These are phyloP conservation scores for Mobula birostris DNA, from an alignment of 2,113 vertebrate species.

Conservation along the genomic window DNA sequence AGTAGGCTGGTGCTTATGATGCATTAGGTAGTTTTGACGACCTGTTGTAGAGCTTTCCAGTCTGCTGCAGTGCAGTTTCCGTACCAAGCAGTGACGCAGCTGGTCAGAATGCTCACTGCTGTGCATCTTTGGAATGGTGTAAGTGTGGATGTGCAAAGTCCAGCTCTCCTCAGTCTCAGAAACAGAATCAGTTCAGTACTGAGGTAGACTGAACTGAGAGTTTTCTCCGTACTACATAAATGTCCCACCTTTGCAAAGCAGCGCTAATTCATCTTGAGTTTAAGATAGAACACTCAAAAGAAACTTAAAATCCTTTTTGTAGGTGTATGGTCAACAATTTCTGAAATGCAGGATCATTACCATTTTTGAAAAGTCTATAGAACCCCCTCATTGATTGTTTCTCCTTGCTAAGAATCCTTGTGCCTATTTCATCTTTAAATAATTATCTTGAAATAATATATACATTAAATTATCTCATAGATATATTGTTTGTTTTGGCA, in stretches of 20 bases:
- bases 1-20: too few relatives aligned
- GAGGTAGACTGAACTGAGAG: too few relatives aligned
- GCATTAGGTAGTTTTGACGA: too few relatives aligned
- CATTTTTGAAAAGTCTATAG: not conserved
- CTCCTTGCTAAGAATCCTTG: not conserved
- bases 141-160: too few relatives aligned
- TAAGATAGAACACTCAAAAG: not conserved
- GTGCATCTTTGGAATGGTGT: too few relatives aligned
- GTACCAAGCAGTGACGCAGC: too few relatives aligned
- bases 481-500: constrained; percentile 9
- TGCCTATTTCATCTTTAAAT: constrained; percentile 18
- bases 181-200: too few relatives aligned
- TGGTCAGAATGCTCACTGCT: too few relatives aligned
- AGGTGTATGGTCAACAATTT: not conserved
- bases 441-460: constrained; percentile 15
- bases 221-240: not conserved
- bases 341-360: not conserved
- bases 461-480: constrained; percentile 11
- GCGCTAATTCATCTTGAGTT: not conserved
- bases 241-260: not conserved
- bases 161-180: too few relatives aligned
- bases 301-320: constrained; percentile 5
- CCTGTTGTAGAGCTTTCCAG: too few relatives aligned
- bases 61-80: too few relatives aligned
- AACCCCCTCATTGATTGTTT: not conserved